These are phyloP conservation scores for Bergia puertoricense DNA, from an alignment of 92 coral and sea anemone species.

Conservation along the genomic window DNA sequence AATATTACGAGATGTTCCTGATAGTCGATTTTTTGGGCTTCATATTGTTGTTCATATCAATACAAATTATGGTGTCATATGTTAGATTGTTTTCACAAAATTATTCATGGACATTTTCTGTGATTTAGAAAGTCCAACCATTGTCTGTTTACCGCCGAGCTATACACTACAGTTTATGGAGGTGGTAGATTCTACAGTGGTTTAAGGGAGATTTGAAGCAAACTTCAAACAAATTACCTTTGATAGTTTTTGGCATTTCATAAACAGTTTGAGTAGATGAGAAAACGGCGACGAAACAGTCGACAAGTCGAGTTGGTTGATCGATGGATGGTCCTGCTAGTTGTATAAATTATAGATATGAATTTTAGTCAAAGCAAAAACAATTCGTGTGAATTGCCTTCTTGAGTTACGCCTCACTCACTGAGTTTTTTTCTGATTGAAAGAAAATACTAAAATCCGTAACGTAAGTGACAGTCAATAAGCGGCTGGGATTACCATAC, in stretches of 20 bases:
- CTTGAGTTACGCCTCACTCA: background rate
- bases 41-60: background rate
- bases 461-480: background rate
- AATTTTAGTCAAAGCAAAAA: background rate
- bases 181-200: too few species aligned
- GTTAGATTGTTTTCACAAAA: background rate
- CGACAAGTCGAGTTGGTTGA: background rate
- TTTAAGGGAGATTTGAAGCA: too few species aligned
- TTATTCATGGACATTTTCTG: background rate
- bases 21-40: background rate
- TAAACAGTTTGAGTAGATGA: background rate
- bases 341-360: background rate
- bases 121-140: background rate
- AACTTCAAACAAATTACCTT: background rate
- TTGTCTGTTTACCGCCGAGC: background rate
- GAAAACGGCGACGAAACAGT: too few species aligned
- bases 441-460: background rate
- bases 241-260: background rate
- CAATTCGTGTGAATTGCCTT: background rate
- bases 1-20: background rate
- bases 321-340: background rate
- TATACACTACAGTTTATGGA: too few species aligned
- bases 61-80: too few species aligned
- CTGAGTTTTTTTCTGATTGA: background rate
- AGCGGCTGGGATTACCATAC: background rate